phyloP scores from a whole-genome alignment of 2,888 invertebrate species.

The Onchidella celtica region DNA sequence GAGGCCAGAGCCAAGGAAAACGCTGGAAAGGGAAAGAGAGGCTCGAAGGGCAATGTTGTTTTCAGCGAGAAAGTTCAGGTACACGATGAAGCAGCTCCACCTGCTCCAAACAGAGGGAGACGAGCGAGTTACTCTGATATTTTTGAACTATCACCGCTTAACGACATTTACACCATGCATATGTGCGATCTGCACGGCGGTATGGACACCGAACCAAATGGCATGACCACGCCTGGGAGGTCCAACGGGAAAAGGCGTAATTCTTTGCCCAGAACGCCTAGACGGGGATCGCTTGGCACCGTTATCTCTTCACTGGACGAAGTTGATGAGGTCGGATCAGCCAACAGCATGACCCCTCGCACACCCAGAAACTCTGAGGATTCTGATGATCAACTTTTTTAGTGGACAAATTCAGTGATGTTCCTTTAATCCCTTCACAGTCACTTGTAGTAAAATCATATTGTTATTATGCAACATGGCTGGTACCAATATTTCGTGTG shows the following conservation, averaged over 20 bases:
- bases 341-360: constrained; percentile 21
- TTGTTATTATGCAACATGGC: no score
- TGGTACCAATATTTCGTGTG: no score
- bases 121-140: constrained; percentile 25
- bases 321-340: constrained; percentile 34
- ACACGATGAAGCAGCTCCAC: neutral
- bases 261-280: constrained; percentile 18
- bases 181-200: neutral
- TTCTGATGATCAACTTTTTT: no score
- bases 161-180: neutral
- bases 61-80: constrained; percentile 40
- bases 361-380: no score
- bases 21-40: constrained; percentile 23
- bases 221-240: neutral
- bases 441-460: no score
- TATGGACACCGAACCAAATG: neutral
- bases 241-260: constrained; percentile 9
- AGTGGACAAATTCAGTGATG: no score
- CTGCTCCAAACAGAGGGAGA: neutral
- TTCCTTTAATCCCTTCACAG: no score
- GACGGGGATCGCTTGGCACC: neutral
- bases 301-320: neutral
- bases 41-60: constrained; percentile 42
- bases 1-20: constrained; percentile 27
- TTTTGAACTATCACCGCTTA: constrained; percentile 6